Conservation (phyloP, 2,797 vertebrate species). For the Acrocephalus scirpaceus region DNA sequence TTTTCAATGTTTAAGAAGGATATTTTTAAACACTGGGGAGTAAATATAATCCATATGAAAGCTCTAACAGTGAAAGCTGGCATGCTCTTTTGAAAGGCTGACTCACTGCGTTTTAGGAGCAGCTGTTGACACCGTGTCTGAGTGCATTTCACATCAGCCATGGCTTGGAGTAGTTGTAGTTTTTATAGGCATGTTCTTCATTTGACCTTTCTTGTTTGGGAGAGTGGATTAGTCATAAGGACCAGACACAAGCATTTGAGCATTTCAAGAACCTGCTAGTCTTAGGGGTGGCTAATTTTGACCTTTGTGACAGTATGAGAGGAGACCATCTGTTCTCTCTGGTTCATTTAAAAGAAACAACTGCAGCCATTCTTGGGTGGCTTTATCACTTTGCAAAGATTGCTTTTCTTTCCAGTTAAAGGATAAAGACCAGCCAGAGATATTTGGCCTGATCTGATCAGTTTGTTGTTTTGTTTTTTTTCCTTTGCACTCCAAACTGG, state of each 20-base stretch:
- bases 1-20: not conserved
- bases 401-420: not conserved
- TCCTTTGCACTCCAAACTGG: not conserved
- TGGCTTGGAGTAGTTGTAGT: slow-evolving; percentile 12
- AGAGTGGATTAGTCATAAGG: slow-evolving; percentile 55
- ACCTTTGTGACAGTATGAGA: slow-evolving; percentile 33
- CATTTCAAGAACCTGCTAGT: slow-evolving; percentile 49
- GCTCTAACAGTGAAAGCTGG: slow-evolving; percentile 10
- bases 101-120: slow-evolving; percentile 38
- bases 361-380: not conserved
- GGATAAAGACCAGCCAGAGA: not conserved
- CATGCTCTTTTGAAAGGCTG: slow-evolving; percentile 43
- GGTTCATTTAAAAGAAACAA: slow-evolving; percentile 35
- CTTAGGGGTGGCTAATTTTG: slow-evolving; percentile 55
- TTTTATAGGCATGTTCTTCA: slow-evolving; percentile 61
- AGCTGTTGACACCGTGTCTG: slow-evolving; percentile 58
- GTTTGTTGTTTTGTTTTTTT: not conserved
- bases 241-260: slow-evolving; percentile 49
- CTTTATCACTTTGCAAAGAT: not conserved
- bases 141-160: slow-evolving; percentile 53
- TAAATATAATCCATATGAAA: slow-evolving; percentile 33
- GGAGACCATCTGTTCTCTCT: slow-evolving; percentile 47
- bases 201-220: slow-evolving; percentile 59
- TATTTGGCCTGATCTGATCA: not conserved
- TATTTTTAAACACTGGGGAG: slow-evolving; percentile 32